Base-by-base conservation (phyloP, 2,888 invertebrate species). In the Patella pellucida region DNA sequence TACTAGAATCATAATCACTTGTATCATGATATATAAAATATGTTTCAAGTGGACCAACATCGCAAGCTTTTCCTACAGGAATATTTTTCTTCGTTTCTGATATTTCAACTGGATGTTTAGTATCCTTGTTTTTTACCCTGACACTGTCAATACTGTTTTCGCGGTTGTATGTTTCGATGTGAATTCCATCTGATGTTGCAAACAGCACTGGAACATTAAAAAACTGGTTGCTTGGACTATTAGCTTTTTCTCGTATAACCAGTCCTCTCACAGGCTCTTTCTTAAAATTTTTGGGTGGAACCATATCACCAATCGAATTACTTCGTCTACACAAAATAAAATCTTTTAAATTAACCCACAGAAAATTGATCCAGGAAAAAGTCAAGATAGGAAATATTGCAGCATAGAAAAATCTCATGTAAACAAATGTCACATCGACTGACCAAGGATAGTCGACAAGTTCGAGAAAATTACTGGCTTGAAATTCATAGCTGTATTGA, bases 161-260 rank as follows among this genome's bases (percentile, higher is more conserved):
- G 7, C 80, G 76, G 19, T 80, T 76, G 11, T 73, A 67, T 15
- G 83, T 87, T 73, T 86, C 83, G 50, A 86, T 83, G 73, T 85
- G 87, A 5, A 89, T 85, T 23, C 89, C 89, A 52, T 87, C 81
- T 23, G 87, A 84, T 1, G 88, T 89, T 12, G 89, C 89, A 81
- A 88, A 89, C 19, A 89, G 78, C 5, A 89, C 88, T 5, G 89
- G 89, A 27, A 88, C 85, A 73, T 85, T 85, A 73, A 86, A 86
- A 3, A 77, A 50, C 54, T 80, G 75, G 31, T 78, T 69, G 69
- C 75, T 77, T 7, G 78, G 78, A 7, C 79, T 77, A 54, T 83
- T 80, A 9, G 71, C 72, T 69, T 80, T 79, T 67, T 41, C 41
- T 0, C 41, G 41, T 41, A 41, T 41, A 62, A 62, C 62, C 4